Evolutionary conservation across 37 sponge, comb jelly and placozoan genomes (phyloP).

Genomic region (Halisarca cf. caerulea): DNA sequence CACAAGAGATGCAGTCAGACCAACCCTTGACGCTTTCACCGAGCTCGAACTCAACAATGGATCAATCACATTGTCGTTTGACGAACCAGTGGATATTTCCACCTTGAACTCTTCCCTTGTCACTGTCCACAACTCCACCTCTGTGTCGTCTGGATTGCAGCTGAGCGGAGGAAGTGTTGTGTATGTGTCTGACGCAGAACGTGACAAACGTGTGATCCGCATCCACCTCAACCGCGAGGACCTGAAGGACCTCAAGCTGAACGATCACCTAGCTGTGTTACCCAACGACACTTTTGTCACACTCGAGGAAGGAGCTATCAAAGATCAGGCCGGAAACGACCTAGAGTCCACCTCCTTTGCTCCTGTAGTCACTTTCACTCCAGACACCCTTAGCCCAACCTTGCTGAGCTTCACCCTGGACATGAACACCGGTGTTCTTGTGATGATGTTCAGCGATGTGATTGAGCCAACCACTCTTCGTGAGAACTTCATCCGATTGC

Average conservation of each 20-base stretch:
- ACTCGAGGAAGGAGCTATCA: slow-evolving; percentile 51
- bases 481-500: slow-evolving; percentile 72
- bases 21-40: slow-evolving; percentile 46
- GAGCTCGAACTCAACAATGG: slow-evolving; percentile 75
- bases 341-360: not conserved
- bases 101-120: slow-evolving; percentile 48
- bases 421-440: slow-evolving; percentile 74
- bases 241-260: slow-evolving; percentile 68
- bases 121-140: slow-evolving; percentile 52
- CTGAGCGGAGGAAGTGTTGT: slow-evolving; percentile 67
- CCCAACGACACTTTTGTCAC: slow-evolving; percentile 57
- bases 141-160: slow-evolving; percentile 37
- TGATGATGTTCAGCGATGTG: slow-evolving; percentile 81
- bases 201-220: slow-evolving; percentile 34
- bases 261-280: slow-evolving; percentile 57
- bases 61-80: slow-evolving; percentile 67
- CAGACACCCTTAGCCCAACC: slow-evolving; percentile 67
- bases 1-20: slow-evolving; percentile 57
- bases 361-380: slow-evolving; percentile 16
- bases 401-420: slow-evolving; percentile 73
- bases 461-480: slow-evolving; percentile 55
- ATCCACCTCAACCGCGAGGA: slow-evolving; percentile 67
- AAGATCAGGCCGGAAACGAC: slow-evolving; percentile 77
- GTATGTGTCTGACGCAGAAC: slow-evolving; percentile 33
- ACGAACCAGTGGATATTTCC: slow-evolving; percentile 74